Evolutionary conservation across 2,113 vertebrate species (phyloP).

Genomic region (Tangachromis dhanisi): DNA sequence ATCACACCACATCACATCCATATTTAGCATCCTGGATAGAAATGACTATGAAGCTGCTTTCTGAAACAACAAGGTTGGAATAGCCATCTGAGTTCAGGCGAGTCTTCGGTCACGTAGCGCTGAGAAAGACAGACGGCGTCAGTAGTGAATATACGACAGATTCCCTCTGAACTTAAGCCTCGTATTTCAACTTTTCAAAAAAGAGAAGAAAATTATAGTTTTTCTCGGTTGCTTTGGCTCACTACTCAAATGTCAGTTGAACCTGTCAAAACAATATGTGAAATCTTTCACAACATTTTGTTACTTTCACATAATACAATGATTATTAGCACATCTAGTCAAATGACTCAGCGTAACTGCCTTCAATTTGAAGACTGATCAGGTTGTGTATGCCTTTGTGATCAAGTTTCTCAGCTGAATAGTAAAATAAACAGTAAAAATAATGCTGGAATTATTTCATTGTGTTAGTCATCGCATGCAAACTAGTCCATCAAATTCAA

Average conservation of each 20-base stretch:
- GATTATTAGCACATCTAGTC: not conserved
- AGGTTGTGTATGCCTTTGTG: not conserved
- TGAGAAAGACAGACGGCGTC: not conserved
- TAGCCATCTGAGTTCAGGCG: not conserved
- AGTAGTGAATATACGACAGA: not conserved
- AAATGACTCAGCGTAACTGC: not conserved
- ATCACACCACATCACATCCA: constrained; percentile 13
- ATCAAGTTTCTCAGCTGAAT: not conserved
- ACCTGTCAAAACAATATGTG: not conserved
- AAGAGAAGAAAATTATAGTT: not conserved
- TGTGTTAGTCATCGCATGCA: not conserved
- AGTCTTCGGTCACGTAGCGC: not conserved
- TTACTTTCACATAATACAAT: not conserved
- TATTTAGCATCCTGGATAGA: not conserved
- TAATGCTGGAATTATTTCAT: not conserved
- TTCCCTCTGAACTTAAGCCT: not conserved
- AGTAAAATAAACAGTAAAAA: not conserved
- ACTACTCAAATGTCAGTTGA: not conserved
- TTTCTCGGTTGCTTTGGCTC: not conserved
- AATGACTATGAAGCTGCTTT: not conserved
- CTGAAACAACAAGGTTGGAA: not conserved
- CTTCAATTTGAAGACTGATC: not conserved
- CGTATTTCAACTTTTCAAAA: not conserved
- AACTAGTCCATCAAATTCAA: not conserved
- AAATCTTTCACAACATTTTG: not conserved